Conservation (phyloP, 1,140 invertebrate genomes). For the Schmidtea mediterranea region DNA sequence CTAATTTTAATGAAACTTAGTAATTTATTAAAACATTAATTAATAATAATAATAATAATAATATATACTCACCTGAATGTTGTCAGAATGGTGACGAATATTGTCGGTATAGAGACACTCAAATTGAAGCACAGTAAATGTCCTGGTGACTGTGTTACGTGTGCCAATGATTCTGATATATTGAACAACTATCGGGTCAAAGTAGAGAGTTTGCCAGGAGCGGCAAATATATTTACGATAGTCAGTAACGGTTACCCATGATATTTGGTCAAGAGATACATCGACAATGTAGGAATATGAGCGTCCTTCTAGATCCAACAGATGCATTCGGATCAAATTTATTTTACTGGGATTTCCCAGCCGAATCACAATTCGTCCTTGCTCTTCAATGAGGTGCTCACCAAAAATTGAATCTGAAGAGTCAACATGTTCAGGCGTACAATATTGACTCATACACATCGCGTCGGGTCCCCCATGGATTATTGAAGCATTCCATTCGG, state of each 20-base stretch:
- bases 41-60: too few relatives aligned
- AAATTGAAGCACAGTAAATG: too few relatives aligned
- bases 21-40: too few relatives aligned
- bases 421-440: too few relatives aligned
- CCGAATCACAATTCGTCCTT: conserved; percentile 49
- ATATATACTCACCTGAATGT: too few relatives aligned
- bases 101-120: too few relatives aligned
- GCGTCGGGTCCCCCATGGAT: conserved; percentile 43
- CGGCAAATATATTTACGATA: conserved; percentile 65
- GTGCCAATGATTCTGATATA: conserved; percentile 68
- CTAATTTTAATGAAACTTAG: too few relatives aligned
- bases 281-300: conserved; percentile 89
- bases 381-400: conserved; percentile 59
- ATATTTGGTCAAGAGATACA: conserved; percentile 73
- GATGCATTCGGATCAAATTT: conserved; percentile 62
- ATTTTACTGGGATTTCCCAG: conserved; percentile 60
- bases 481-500: conserved; percentile 40
- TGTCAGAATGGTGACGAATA: too few relatives aligned
- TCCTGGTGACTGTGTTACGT: conserved; percentile 63
- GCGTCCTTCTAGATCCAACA: conserved; percentile 59
- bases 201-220: conserved; percentile 82
- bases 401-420: conserved; percentile 35
- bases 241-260: conserved; percentile 72
- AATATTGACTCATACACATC: conserved; percentile 20
- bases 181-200: conserved; percentile 52